Conservation (phyloP, 1,140 invertebrate species). For the Pachypeltis micranthus region DNA sequence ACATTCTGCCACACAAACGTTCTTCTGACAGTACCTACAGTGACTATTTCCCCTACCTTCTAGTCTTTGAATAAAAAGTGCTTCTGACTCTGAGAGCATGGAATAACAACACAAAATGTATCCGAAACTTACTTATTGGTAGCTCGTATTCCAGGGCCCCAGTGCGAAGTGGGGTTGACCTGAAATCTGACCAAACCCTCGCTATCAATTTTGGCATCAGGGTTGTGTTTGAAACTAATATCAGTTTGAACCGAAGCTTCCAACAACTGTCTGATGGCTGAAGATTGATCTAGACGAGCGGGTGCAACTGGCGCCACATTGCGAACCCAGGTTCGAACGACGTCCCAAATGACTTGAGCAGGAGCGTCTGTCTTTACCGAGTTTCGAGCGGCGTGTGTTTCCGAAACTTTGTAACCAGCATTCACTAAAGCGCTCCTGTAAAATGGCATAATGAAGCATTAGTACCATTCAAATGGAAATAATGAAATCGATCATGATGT, state of each 20-base stretch:
- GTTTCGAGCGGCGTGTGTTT: slow-evolving; percentile 75
- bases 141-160: slow-evolving; percentile 75
- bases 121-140: slow-evolving; percentile 48
- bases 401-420: slow-evolving; percentile 83
- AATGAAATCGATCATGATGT: too few species aligned
- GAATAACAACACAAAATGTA: too few species aligned
- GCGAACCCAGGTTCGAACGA: slow-evolving; percentile 64
- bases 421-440: slow-evolving; percentile 85
- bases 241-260: not conserved
- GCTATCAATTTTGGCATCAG: not conserved
- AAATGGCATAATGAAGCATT: too few species aligned
- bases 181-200: slow-evolving; percentile 65
- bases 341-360: slow-evolving; percentile 76
- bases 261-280: not conserved
- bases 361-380: slow-evolving; percentile 94
- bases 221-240: not conserved
- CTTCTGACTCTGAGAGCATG: too few species aligned
- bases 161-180: slow-evolving; percentile 68
- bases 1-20: too few species aligned
- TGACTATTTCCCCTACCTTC: too few species aligned
- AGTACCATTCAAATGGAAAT: too few species aligned
- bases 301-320: not conserved
- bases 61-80: too few species aligned
- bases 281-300: not conserved
- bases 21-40: too few species aligned